Base-by-base conservation (phyloP, 1,140 invertebrate genomes). In the Cotesia typhae region DNA sequence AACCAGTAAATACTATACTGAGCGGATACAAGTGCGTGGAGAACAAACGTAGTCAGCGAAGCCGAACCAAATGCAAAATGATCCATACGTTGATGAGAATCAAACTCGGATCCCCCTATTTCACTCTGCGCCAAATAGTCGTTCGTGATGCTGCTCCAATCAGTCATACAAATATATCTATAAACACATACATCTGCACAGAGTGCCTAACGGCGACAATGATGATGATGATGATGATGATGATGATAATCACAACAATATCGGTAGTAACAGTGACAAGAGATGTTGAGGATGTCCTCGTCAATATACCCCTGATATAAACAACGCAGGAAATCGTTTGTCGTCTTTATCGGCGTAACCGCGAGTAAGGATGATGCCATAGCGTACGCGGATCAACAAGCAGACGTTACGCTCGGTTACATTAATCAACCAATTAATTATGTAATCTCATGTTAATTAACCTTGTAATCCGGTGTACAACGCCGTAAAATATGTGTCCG, bases 391-490 rank as follows among this genome's bases (percentile, higher is more conserved):
- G 70, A 72, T 74, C 71, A 76, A 73, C 69, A 65, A 76, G 71
- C 79, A 80, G 76, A 79, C 79, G 79, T 82, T 82, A 74, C 80
- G 80, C 79, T 74, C 76, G 77, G 75, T 70, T 75, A 79, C 80
- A 81, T 80, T 81, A 78, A 81, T 81, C 75, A 71, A 77, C 75
- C 74, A 76, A 82, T 80, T 80, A 79, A 82, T 83, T 80, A 80
- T 78, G 76, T 80, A 80, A 80, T 80, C 77, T 73, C 68, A 83
- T 81, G 77, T 75, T 81, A 82, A 83, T 82, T 78, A 78, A 70
- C 64, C 75, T 74, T 80, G 78, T 81, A 81, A 81, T 78, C 79
- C 77, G 70, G 77, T 67, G 57, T 64, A 70, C 72, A 71, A 47
- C 71, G 67, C 70, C 68, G 77, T 78, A 78, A 80, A 81, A 80